Conservation (phyloP, 1,140 invertebrate genomes). For the Bombyx mori region ASM3026992v2 NC_085129.1:14648501-14649000, state of each 20-base stretch:
- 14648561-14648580: neutral
- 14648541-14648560: constrained; percentile 1
- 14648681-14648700: constrained; percentile 17
- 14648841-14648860: no score
- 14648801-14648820: constrained; percentile 29
- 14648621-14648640: constrained; percentile 45
- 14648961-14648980: no score
- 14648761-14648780: constrained; percentile 6
- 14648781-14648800: constrained; percentile 29
- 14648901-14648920: no score
- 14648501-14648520: neutral
- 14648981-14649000: no score
- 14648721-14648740: neutral
- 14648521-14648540: constrained; percentile 1
- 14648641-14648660: constrained; percentile 44
- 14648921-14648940: no score
- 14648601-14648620: constrained; percentile 26
- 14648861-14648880: no score
- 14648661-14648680: constrained; percentile 46
- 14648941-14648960: no score
- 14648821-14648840: no score
- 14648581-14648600: no score
- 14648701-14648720: constrained; percentile 1
- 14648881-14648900: no score
- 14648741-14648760: no score